A percentile compares a stretch with the other conserved stretches of the same genome.
Conservation (phyloP, 1,140 invertebrate species). For the Reticulitermes speratus region DNA sequence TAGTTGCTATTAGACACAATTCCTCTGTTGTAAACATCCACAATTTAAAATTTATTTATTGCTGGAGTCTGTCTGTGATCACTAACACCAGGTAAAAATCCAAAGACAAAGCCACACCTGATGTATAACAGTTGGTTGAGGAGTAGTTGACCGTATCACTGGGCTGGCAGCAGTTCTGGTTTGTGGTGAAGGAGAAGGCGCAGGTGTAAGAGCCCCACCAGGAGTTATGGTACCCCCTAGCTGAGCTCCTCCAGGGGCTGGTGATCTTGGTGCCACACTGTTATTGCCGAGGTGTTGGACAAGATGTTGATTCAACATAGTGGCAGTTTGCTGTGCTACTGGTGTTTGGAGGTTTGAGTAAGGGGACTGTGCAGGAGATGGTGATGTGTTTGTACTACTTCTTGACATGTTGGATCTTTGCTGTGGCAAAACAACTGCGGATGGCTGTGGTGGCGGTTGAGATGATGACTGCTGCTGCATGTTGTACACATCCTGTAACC, state of each 20-base stretch:
- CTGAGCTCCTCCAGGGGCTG: constrained; percentile 1
- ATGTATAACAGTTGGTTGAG: constrained; percentile 38
- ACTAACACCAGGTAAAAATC: too few species aligned
- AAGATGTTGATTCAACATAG: constrained; percentile 3
- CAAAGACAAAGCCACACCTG: constrained; percentile 33
- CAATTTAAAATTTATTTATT: too few species aligned
- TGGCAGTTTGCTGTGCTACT: not conserved
- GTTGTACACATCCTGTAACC: constrained; percentile 11
- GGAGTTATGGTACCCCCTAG: not conserved
- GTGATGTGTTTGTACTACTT: not conserved
- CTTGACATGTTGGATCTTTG: not conserved
- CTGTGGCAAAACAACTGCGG: constrained; percentile 22
- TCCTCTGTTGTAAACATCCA: too few species aligned
- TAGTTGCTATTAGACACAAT: too few species aligned
- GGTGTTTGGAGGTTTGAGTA: constrained; percentile 7
- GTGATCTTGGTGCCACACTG: constrained; percentile 19
- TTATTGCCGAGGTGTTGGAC: not conserved
- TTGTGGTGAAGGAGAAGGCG: constrained; percentile 37
- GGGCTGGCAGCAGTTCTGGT: constrained; percentile 35
- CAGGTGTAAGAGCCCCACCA: constrained; percentile 26
- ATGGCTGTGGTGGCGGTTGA: constrained; percentile 6
- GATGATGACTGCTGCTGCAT: constrained; percentile 4
- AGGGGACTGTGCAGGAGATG: constrained; percentile 20
- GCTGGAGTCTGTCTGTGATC: too few species aligned
- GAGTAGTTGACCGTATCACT: constrained; percentile 34